A percentile compares a stretch with the other conserved stretches of the same genome.
Conservation (phyloP, 2,797 vertebrate genomes). For the Furcifer pardalis region DNA sequence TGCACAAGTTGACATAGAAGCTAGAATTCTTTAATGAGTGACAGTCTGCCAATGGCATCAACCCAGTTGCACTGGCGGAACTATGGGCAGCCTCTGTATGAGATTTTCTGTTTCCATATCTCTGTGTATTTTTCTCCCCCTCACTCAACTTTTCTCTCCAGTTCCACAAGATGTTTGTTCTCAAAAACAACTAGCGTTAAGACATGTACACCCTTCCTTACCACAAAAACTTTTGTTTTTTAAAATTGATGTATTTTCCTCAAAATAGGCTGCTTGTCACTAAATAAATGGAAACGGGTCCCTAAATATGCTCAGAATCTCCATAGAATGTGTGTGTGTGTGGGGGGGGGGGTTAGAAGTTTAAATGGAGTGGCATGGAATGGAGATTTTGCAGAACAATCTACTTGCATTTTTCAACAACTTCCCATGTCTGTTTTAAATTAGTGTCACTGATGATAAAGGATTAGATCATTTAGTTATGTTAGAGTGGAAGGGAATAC, state of each 20-base stretch:
- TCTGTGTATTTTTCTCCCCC: not conserved
- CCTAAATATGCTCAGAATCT: not conserved
- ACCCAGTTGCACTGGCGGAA: no score
- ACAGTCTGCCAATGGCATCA: no score
- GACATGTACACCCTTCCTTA: not conserved
- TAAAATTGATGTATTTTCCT: not conserved
- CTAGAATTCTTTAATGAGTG: no score
- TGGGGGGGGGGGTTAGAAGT: not conserved
- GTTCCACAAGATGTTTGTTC: conserved; percentile 20
- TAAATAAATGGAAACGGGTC: not conserved
- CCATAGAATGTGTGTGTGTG: no score
- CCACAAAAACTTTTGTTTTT: conserved; percentile 27
- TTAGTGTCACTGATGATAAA: conserved; percentile 36
- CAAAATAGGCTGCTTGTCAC: conserved; percentile 3
- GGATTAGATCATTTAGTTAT: conserved; percentile 54
- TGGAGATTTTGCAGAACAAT: not conserved
- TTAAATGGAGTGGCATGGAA: not conserved
- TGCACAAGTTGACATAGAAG: no score
- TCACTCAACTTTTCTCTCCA: not conserved
- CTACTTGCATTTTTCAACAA: not conserved
- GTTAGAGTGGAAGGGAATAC: conserved; percentile 54
- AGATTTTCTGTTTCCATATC: conserved; percentile 8
- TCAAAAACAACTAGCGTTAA: conserved; percentile 17
- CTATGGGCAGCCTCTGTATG: not conserved
- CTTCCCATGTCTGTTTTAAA: conserved; percentile 42